phyloP scores from a whole-genome alignment of 2,888 invertebrate species.

The Chirona hameri region DNA sequence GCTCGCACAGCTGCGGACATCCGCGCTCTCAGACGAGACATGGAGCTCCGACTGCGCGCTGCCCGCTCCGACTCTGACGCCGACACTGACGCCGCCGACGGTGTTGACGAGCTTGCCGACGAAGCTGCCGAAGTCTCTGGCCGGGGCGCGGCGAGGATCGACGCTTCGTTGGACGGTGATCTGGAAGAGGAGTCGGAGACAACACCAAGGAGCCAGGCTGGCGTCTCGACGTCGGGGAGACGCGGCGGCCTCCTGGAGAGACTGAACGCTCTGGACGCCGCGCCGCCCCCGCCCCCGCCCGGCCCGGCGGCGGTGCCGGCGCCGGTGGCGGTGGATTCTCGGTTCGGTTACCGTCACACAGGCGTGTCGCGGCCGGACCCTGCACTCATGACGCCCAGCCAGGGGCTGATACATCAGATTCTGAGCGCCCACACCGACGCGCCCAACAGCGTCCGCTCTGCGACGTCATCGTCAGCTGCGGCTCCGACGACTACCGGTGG shows the following conservation, averaged over 20 bases:
- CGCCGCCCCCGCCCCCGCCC: background rate
- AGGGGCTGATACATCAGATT: background rate
- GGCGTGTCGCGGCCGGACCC: background rate
- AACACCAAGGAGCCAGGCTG: background rate
- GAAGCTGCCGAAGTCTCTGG: background rate
- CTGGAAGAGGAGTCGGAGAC: background rate
- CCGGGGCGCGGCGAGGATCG: background rate
- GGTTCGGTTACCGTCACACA: background rate
- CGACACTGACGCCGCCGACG: background rate
- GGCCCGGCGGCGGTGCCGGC: background rate
- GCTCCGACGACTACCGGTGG: background rate
- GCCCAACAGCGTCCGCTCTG: background rate
- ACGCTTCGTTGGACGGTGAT: background rate
- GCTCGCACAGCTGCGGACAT: background rate
- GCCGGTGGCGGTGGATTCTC: background rate
- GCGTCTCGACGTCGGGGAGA: background rate
- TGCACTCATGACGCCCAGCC: background rate
- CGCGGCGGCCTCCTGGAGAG: background rate
- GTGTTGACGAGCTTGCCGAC: background rate
- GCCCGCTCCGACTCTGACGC: background rate
- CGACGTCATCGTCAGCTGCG: background rate
- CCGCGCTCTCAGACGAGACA: background rate
- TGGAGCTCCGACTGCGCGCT: background rate
- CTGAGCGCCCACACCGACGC: background rate
- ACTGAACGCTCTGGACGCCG: background rate